A percentile compares a stretch with the other conserved stretches of the same genome.
These are phyloP conservation scores for Falco cherrug DNA, from an alignment of 2,797 vertebrate genomes.

Conservation along the genomic window DNA sequence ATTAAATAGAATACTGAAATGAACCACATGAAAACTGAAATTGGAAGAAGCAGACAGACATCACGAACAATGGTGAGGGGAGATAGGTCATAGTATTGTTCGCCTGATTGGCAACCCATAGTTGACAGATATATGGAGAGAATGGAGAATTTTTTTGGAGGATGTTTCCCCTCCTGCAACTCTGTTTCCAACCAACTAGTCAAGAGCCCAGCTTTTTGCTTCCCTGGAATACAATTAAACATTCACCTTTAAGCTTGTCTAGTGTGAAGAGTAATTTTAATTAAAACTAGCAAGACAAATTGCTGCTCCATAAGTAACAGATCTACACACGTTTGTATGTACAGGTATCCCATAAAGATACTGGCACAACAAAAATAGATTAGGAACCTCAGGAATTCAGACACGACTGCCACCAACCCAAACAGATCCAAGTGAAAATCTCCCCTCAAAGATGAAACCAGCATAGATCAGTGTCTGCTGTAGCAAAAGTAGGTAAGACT, in stretches of 20 bases:
- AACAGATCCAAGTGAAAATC: background rate
- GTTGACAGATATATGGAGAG: background rate
- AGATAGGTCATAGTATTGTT: background rate
- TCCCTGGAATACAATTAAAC: background rate
- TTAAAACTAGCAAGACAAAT: background rate
- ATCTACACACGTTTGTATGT: background rate
- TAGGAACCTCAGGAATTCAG: background rate
- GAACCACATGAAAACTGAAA: background rate
- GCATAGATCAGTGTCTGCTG: background rate
- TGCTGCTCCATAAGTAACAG: background rate
- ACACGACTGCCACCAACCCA: background rate
- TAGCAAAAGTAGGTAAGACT: background rate
- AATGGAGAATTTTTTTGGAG: no score
- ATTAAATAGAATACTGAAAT: background rate
- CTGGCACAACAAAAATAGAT: background rate
- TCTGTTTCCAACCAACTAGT: background rate
- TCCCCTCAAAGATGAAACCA: background rate
- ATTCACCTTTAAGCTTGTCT: background rate
- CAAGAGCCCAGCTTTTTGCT: background rate
- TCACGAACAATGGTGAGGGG: background rate
- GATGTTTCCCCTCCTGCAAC: background rate
- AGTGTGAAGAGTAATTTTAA: background rate
- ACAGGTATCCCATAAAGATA: background rate
- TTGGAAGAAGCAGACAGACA: background rate
- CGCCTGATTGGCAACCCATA: accelerated